Conservation (phyloP, 2,113 vertebrate species). For the Trichechus manatus region DNA sequence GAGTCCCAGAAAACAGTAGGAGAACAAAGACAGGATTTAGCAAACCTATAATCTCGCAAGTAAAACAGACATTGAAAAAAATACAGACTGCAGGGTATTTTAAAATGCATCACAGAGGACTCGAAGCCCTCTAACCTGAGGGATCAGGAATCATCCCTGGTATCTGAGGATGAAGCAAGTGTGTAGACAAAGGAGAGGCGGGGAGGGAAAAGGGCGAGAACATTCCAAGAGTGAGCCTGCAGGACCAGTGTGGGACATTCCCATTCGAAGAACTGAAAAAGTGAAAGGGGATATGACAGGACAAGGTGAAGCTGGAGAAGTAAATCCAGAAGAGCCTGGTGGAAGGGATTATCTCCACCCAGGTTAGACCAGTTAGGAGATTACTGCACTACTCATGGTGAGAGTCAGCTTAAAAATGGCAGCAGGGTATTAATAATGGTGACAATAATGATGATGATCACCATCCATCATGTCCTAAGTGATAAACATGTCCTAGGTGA, state of each 20-base stretch:
- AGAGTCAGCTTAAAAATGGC: not conserved
- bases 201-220: not conserved
- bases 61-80: not conserved
- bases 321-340: not conserved
- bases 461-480: too few species aligned
- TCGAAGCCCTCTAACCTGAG: not conserved
- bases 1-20: not conserved
- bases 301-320: not conserved
- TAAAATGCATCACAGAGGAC: constrained; percentile 26
- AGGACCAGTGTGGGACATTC: not conserved
- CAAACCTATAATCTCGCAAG: constrained; percentile 17
- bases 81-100: not conserved
- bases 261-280: not conserved
- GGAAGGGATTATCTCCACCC: not conserved
- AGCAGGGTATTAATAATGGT: not conserved
- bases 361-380: not conserved
- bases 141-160: not conserved
- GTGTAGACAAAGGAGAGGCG: not conserved
- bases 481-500: not conserved
- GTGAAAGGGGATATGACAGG: not conserved
- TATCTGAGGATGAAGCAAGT: not conserved
- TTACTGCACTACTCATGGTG: not conserved
- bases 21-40: constrained; percentile 17
- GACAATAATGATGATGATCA: too few species aligned
- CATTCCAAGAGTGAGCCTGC: not conserved